A percentile compares a stretch with the other conserved stretches of the same genome.
These are phyloP conservation scores for Apis mellifera DNA, from an alignment of 1,140 invertebrate species.

Conservation along the genomic window DNA sequence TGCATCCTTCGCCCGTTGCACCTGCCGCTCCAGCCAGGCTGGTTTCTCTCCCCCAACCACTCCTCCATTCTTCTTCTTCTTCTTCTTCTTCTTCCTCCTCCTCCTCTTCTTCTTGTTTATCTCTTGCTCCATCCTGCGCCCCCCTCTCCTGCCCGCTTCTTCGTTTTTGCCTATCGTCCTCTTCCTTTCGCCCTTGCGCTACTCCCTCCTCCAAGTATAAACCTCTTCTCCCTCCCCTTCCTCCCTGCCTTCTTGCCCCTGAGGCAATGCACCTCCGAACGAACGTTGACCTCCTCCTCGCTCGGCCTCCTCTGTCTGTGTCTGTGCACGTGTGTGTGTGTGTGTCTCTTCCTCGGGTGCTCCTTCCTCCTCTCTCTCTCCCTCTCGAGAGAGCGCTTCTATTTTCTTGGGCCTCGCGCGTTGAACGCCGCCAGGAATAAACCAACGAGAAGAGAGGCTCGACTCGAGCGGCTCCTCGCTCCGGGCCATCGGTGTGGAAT, in stretches of 20 bases:
- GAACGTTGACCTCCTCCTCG: slow-evolving; percentile 74
- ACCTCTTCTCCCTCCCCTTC: slow-evolving; percentile 37
- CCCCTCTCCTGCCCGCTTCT: slow-evolving; percentile 38
- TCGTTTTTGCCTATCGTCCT: slow-evolving; percentile 55
- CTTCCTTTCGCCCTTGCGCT: slow-evolving; percentile 50
- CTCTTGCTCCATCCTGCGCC: slow-evolving; percentile 22
- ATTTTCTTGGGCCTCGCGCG: slow-evolving; percentile 56
- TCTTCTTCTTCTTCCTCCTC: slow-evolving; percentile 24
- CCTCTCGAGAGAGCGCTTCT: slow-evolving; percentile 23
- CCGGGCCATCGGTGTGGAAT: slow-evolving; percentile 71
- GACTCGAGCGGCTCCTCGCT: slow-evolving; percentile 64
- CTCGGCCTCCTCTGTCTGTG: not conserved
- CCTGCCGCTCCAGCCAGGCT: slow-evolving; percentile 68
- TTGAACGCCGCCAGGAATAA: slow-evolving; percentile 70
- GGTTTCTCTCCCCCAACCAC: slow-evolving; percentile 58
- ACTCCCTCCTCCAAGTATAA: slow-evolving; percentile 35
- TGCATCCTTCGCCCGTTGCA: slow-evolving; percentile 70
- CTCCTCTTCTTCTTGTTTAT: slow-evolving; percentile 54
- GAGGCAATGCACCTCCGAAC: slow-evolving; percentile 75
- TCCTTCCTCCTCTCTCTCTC: slow-evolving; percentile 17
- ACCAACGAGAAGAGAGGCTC: slow-evolving; percentile 47
- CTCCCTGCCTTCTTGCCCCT: slow-evolving; percentile 62
- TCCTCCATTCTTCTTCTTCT: slow-evolving; percentile 46
- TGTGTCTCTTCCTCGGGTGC: not conserved
- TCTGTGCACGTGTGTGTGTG: not conserved